These are phyloP conservation scores for Autographa pulchrina DNA, from an alignment of 2,888 invertebrate species.

Conservation along the genomic window DNA sequence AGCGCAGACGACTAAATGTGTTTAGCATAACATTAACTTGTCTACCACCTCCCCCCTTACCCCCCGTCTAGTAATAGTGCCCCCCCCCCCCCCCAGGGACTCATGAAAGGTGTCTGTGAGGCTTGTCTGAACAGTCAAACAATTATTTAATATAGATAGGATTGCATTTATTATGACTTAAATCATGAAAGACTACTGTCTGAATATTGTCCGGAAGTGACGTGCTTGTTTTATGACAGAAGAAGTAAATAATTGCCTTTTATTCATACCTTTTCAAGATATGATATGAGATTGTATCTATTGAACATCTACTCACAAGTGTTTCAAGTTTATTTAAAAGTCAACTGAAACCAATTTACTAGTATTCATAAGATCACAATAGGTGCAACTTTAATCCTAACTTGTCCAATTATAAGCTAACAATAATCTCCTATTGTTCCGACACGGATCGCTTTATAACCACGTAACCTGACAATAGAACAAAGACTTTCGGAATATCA, in stretches of 20 bases:
- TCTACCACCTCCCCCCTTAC: background rate
- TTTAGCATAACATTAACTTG: background rate
- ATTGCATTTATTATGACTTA: background rate
- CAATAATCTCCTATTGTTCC: conserved; percentile 10
- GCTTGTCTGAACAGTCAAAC: background rate
- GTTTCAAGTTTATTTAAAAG: background rate
- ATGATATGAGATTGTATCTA: too few relatives aligned
- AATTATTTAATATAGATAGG: background rate
- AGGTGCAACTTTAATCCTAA: background rate
- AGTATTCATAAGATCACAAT: background rate
- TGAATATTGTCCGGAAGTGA: background rate
- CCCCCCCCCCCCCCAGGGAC: conserved; percentile 15
- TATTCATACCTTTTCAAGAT: too few relatives aligned
- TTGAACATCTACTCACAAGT: too few relatives aligned
- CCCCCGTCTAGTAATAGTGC: background rate
- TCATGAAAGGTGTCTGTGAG: conserved; percentile 7
- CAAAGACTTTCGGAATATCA: conserved; percentile 21
- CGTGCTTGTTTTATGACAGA: background rate
- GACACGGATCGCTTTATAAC: conserved; percentile 10
- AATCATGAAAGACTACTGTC: background rate
- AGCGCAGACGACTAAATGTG: background rate
- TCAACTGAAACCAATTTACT: background rate
- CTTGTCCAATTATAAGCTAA: background rate
- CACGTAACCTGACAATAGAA: conserved; percentile 18
- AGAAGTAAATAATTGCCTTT: background rate